Conservation (phyloP, 1,140 invertebrate genomes). For the Neocloeon triangulifer region DNA sequence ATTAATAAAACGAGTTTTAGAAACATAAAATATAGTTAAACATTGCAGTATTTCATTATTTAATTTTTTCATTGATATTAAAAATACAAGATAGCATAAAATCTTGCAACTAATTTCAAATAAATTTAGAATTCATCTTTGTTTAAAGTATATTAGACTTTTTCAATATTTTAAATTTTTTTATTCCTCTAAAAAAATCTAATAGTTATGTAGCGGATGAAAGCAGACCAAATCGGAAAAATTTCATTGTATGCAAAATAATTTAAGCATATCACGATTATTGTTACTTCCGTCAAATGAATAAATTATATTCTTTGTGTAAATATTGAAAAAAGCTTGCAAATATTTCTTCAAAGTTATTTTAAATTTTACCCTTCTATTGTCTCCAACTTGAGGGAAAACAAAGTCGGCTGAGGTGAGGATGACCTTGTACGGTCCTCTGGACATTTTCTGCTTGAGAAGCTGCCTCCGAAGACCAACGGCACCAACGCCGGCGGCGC, state of each 20-base stretch:
- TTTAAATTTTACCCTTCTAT: slow-evolving; percentile 27
- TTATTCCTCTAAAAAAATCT: too few relatives aligned
- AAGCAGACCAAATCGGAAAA: slow-evolving; percentile 5
- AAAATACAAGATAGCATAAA: neutral
- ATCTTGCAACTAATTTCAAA: too few relatives aligned
- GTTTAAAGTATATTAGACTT: too few relatives aligned
- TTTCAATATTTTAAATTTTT: too few relatives aligned
- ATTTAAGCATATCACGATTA: neutral
- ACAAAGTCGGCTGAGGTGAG: slow-evolving; percentile 48
- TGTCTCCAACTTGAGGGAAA: slow-evolving; percentile 39
- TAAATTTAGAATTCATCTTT: too few relatives aligned
- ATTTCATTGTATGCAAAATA: slow-evolving; percentile 8
- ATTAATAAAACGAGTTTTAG: neutral
- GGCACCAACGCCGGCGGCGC: too few relatives aligned
- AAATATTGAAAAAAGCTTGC: slow-evolving; percentile 6
- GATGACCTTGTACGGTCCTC: slow-evolving; percentile 52
- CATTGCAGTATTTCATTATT: neutral
- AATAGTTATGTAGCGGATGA: neutral
- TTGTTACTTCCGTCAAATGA: neutral
- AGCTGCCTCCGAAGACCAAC: slow-evolving; percentile 26
- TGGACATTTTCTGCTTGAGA: slow-evolving; percentile 37
- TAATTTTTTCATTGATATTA: neutral
- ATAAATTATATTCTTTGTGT: neutral
- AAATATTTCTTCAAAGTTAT: slow-evolving; percentile 6
- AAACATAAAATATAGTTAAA: neutral